Evolutionary conservation across 2,888 invertebrate species (phyloP).

Genomic region (Ormyrus labotus): DNA sequence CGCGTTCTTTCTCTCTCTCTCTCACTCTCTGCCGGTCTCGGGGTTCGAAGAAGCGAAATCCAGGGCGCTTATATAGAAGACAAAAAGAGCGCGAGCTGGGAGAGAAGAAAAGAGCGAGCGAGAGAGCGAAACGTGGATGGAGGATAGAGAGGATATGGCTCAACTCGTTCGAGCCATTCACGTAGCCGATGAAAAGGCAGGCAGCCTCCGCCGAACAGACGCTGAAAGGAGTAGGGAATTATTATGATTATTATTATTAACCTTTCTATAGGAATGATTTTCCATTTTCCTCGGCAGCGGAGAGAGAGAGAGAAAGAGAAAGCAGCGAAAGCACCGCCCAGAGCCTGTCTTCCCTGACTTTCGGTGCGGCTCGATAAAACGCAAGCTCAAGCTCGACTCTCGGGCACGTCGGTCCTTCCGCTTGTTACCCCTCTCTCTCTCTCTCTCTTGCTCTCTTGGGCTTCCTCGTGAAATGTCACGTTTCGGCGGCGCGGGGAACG

Average conservation of each 20-base stretch:
- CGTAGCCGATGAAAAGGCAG: conserved; percentile 74
- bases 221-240: conserved; percentile 73
- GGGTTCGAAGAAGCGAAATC: conserved; percentile 51
- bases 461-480: conserved; percentile 31
- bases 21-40: not conserved
- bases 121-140: conserved; percentile 37
- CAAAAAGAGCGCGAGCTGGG: conserved; percentile 27
- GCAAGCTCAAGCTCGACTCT: conserved; percentile 16
- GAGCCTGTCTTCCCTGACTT: conserved; percentile 35
- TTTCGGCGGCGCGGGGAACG: conserved; percentile 1
- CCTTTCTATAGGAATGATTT: conserved; percentile 74
- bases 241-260: conserved; percentile 75
- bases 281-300: conserved; percentile 64
- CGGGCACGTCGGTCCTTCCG: not conserved
- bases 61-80: conserved; percentile 49
- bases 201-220: conserved; percentile 69
- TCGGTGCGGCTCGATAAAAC: conserved; percentile 32
- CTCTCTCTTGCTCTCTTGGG: not conserved
- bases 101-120: conserved; percentile 31
- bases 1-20: conserved; percentile 1
- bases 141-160: conserved; percentile 71
- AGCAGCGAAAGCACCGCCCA: conserved; percentile 26
- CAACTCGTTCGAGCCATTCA: conserved; percentile 76
- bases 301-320: too few species aligned
- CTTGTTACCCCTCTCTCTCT: not conserved